Conservation (phyloP, 2,113 vertebrate species). For the Larimichthys crocea region DNA sequence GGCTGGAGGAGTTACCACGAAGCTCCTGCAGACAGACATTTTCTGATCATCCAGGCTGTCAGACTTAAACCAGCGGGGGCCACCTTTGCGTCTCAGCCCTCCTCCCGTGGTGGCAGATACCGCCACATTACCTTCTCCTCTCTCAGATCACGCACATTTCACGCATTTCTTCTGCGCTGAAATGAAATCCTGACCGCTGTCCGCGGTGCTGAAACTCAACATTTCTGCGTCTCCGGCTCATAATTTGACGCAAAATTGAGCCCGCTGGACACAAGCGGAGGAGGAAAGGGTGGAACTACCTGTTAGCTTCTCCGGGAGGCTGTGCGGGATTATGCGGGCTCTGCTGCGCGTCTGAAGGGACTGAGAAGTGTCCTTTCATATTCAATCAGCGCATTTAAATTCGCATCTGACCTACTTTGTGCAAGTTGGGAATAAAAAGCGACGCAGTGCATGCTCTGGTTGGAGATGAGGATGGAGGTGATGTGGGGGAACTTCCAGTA, state of each 20-base stretch:
- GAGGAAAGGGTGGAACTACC: constrained; percentile 51
- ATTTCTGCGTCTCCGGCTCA: not conserved
- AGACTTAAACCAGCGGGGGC: constrained; percentile 16
- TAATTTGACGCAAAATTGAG: constrained; percentile 26
- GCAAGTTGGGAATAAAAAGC: constrained; percentile 27
- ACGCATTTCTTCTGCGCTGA: not conserved
- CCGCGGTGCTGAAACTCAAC: constrained; percentile 24
- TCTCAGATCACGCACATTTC: not conserved
- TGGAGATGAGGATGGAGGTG: constrained; percentile 27
- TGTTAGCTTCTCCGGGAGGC: constrained; percentile 61
- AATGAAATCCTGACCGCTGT: constrained; percentile 9
- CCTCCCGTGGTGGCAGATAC: not conserved
- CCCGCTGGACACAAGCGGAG: not conserved
- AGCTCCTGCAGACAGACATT: constrained; percentile 52
- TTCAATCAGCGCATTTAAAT: not conserved
- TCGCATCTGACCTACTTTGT: constrained; percentile 55
- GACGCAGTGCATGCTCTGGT: not conserved
- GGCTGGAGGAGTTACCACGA: constrained; percentile 19
- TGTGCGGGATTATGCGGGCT: not conserved
- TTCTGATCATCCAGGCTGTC: constrained; percentile 25
- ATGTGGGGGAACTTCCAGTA: constrained; percentile 39
- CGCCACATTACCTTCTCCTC: not conserved
- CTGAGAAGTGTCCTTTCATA: not conserved
- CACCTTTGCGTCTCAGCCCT: constrained; percentile 9
- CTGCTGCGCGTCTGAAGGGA: not conserved